A percentile compares a stretch with the other conserved stretches of the same genome.
Evolutionary conservation across 2,888 invertebrate species (phyloP).

Genomic region (Rhagonycha lutea): DNA sequence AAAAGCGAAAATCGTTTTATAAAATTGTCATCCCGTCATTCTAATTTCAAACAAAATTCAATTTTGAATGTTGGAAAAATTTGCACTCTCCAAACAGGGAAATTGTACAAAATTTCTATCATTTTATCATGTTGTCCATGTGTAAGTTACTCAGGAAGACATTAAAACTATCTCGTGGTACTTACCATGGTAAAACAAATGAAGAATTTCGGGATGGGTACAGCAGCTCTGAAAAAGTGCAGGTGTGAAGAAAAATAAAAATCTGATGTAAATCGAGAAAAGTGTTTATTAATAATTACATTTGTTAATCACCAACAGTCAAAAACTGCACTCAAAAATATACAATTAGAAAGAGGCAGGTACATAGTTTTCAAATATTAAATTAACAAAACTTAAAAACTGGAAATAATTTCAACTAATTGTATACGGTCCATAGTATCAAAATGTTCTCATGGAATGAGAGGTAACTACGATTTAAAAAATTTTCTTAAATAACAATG

Average conservation of each 20-base stretch:
- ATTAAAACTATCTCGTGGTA: too few relatives aligned
- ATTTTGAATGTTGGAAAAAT: too few relatives aligned
- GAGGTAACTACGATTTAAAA: constrained; percentile 7
- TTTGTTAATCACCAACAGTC: constrained; percentile 40
- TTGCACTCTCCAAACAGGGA: too few relatives aligned
- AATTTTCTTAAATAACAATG: constrained; percentile 11
- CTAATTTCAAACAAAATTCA: too few relatives aligned
- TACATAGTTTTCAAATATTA: constrained; percentile 17
- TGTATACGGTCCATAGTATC: neutral
- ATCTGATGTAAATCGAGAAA: constrained; percentile 37
- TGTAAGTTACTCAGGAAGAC: too few relatives aligned
- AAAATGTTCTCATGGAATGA: constrained; percentile 19
- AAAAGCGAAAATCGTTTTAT: too few relatives aligned
- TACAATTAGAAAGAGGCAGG: constrained; percentile 26
- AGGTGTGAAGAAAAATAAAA: neutral
- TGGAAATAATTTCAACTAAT: constrained; percentile 19
- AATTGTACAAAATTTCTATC: too few relatives aligned
- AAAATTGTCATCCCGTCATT: too few relatives aligned
- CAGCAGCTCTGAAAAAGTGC: too few relatives aligned
- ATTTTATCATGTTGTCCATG: too few relatives aligned
- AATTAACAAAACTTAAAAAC: constrained; percentile 15
- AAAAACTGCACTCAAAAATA: constrained; percentile 35
- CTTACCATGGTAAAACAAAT: too few relatives aligned
- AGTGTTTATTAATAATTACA: constrained; percentile 45
- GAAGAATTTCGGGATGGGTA: too few relatives aligned